These are phyloP conservation scores for Phorcus lineatus DNA, from an alignment of 2,888 invertebrate species.

Conservation along the genomic window DNA sequence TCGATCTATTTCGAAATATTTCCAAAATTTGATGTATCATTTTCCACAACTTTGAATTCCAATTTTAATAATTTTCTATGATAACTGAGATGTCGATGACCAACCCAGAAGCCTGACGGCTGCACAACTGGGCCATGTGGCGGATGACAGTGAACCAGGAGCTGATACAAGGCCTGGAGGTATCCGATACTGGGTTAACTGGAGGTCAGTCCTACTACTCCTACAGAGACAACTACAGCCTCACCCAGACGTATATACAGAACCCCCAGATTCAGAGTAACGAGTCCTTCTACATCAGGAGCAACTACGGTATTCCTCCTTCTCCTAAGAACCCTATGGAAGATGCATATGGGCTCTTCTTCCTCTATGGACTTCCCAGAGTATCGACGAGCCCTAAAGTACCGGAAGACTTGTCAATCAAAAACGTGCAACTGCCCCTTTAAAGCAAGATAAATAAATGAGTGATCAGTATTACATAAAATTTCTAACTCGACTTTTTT, in stretches of 20 bases:
- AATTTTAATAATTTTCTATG: too few relatives aligned
- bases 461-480: too few relatives aligned
- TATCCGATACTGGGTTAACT: background rate
- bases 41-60: too few relatives aligned
- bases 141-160: constrained; percentile 7
- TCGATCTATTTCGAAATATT: too few relatives aligned
- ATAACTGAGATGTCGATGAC: too few relatives aligned
- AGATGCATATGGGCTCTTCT: background rate
- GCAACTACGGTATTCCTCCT: background rate
- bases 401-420: background rate
- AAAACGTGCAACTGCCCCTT: too few relatives aligned
- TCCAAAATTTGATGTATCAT: too few relatives aligned
- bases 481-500: too few relatives aligned
- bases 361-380: background rate
- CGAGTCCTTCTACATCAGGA: background rate
- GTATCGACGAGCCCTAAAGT: background rate
- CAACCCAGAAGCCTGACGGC: background rate
- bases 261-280: background rate
- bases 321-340: background rate
- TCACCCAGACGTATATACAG: background rate
- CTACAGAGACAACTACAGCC: background rate
- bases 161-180: background rate
- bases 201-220: background rate
- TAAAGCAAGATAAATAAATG: too few relatives aligned
- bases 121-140: constrained; percentile 27